Percentiles rank a stretch among this genome's conserved stretches.
Conservation (phyloP, 2,113 vertebrate genomes). For the Corythaeola cristata region DNA sequence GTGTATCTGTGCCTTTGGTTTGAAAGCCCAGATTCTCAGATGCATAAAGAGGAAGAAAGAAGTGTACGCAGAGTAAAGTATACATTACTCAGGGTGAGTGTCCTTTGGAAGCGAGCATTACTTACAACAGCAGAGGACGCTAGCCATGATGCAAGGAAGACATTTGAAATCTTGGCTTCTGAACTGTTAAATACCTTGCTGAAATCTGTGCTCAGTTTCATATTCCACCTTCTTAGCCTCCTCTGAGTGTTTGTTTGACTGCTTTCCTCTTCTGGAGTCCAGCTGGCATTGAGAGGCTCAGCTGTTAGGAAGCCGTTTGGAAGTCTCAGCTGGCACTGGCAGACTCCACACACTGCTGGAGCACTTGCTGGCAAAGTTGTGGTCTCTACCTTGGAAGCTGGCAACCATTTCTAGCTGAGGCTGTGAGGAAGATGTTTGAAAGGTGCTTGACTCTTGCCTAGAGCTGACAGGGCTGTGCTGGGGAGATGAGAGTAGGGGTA, state of each 20-base stretch:
- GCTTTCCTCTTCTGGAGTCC: not conserved
- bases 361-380: not conserved
- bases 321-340: not conserved
- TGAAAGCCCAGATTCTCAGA: not conserved
- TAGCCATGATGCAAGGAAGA: not conserved
- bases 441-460: not conserved
- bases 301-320: not conserved
- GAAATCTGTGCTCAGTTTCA: not conserved
- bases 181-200: not conserved
- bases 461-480: not conserved
- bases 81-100: not conserved
- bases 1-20: not conserved
- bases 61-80: not conserved
- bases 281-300: not conserved
- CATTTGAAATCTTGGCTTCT: not conserved
- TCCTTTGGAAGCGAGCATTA: not conserved
- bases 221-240: not conserved
- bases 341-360: not conserved
- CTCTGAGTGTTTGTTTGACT: conserved; percentile 29
- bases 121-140: not conserved
- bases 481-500: not conserved
- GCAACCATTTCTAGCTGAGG: not conserved
- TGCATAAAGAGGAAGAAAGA: not conserved
- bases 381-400: not conserved
- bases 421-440: not conserved